Conservation (phyloP, 2,888 invertebrate species). For the Polietes domitor region DNA sequence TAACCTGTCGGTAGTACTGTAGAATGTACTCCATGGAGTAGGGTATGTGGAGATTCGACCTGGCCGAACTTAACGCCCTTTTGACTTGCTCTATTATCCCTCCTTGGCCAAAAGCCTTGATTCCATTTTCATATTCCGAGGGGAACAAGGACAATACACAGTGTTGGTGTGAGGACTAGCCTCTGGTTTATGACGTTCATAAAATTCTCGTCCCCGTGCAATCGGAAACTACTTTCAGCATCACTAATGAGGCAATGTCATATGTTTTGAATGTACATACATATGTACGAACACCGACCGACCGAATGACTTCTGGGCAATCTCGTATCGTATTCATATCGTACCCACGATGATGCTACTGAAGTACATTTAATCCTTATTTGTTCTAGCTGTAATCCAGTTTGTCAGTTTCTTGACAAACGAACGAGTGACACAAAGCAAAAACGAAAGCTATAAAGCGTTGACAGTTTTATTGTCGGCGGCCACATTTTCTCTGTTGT, state of each 20-base stretch:
- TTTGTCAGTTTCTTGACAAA: neutral
- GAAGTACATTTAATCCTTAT: neutral
- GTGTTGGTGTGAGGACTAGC: constrained; percentile 7
- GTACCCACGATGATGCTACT: neutral
- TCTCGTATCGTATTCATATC: neutral
- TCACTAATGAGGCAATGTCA: constrained; percentile 57
- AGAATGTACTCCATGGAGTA: too few species aligned
- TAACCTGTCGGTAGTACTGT: too few species aligned
- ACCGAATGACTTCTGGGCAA: neutral
- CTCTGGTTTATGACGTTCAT: constrained; percentile 48
- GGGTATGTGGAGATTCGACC: too few species aligned
- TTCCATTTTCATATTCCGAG: constrained; percentile 41
- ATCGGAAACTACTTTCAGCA: constrained; percentile 37
- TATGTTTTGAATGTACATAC: constrained; percentile 24
- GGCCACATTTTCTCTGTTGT: neutral
- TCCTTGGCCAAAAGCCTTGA: constrained; percentile 46
- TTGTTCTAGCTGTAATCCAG: constrained; percentile 6
- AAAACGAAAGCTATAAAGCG: constrained; percentile 19
- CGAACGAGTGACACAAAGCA: neutral
- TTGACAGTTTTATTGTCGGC: constrained; percentile 24
- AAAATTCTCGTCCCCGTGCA: constrained; percentile 46
- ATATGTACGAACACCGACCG: neutral
- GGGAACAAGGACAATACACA: neutral
- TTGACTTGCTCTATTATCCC: constrained; percentile 40
- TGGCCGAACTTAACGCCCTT: too few species aligned